These are phyloP conservation scores for Takifugu ocellatus DNA, from an alignment of 2,797 vertebrate species.

Conservation along the genomic window DNA sequence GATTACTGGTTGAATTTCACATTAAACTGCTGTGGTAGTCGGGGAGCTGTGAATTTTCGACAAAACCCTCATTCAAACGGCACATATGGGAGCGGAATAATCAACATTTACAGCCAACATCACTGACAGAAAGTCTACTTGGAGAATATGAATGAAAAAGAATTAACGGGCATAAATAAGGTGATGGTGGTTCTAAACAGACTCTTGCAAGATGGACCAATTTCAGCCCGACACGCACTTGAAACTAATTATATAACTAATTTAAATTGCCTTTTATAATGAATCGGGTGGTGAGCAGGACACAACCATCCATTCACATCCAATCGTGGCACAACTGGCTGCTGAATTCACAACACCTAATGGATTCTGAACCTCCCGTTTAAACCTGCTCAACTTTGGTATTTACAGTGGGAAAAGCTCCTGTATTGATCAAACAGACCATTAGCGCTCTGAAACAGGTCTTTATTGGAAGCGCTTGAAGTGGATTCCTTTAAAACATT, in stretches of 20 bases:
- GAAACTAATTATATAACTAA: not conserved
- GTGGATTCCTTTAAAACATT: slow-evolving; percentile 63
- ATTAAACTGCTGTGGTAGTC: too few relatives aligned
- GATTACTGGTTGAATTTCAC: too few relatives aligned
- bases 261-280: not conserved
- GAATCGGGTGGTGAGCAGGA: slow-evolving; percentile 1
- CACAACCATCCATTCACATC: slow-evolving; percentile 26
- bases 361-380: slow-evolving; percentile 43
- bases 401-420: slow-evolving; percentile 43
- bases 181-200: too few relatives aligned
- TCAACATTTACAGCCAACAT: too few relatives aligned
- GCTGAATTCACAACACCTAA: slow-evolving; percentile 38
- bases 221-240: not conserved
- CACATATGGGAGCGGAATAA: too few relatives aligned
- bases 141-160: too few relatives aligned
- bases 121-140: too few relatives aligned
- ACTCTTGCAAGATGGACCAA: too few relatives aligned
- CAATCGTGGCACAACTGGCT: slow-evolving; percentile 18
- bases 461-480: slow-evolving; percentile 59
- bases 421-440: slow-evolving; percentile 69
- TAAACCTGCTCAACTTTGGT: slow-evolving; percentile 31
- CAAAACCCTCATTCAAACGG: too few relatives aligned
- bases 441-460: slow-evolving; percentile 60
- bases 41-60: too few relatives aligned
- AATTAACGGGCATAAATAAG: too few relatives aligned